Evolutionary conservation across 1,140 invertebrate species (phyloP).

Genomic region (Chironomus tepperi): DNA sequence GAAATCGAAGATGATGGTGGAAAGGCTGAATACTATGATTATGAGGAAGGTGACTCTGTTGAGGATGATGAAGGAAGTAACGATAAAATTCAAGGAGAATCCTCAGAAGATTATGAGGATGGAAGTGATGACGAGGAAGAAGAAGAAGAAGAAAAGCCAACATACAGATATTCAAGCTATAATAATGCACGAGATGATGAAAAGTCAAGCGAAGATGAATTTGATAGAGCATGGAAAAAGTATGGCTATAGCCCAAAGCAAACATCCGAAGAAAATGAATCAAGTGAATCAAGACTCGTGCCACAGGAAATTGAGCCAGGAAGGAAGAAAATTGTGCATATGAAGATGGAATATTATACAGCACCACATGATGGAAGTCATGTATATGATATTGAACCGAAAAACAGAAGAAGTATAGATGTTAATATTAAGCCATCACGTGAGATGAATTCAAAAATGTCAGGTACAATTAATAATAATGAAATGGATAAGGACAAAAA

Average conservation of each 20-base stretch:
- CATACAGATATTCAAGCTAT: neutral
- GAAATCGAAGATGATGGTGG: slow-evolving; percentile 27
- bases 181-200: neutral
- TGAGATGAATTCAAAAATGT: neutral
- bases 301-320: neutral
- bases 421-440: neutral
- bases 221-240: neutral
- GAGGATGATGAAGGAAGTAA: slow-evolving; percentile 28
- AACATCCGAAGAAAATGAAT: slow-evolving; percentile 23
- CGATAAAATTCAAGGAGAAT: neutral
- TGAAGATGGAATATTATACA: neutral
- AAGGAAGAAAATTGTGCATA: neutral
- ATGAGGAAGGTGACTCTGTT: slow-evolving; percentile 28
- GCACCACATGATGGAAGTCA: neutral
- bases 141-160: slow-evolving; percentile 12
- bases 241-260: neutral
- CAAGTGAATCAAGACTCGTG: neutral
- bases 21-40: slow-evolving; percentile 27
- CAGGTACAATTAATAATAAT: no score
- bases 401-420: neutral
- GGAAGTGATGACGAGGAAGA: neutral
- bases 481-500: neutral
- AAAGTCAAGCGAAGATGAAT: neutral
- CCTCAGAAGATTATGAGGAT: neutral
- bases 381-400: neutral